These are phyloP conservation scores for Melanocharis versteri DNA, from an alignment of 2,113 vertebrate genomes.

Conservation along the genomic window DNA sequence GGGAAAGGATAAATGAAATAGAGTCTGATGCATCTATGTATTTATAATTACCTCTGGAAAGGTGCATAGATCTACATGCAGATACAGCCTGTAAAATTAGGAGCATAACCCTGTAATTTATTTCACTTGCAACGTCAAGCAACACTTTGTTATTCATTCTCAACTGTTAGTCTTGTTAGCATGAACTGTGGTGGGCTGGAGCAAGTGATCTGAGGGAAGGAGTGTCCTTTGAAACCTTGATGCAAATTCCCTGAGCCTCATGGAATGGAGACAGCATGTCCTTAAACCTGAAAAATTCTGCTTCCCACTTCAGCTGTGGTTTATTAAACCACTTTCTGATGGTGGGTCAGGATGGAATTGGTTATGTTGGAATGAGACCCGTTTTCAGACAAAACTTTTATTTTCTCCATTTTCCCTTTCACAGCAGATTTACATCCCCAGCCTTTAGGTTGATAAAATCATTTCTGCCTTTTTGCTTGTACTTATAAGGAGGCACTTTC, in stretches of 20 bases:
- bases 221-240: neutral
- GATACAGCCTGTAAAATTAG: neutral
- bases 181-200: neutral
- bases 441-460: neutral
- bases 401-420: slow-evolving; percentile 18
- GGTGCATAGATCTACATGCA: neutral
- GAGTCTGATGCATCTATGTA: neutral
- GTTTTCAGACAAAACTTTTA: neutral
- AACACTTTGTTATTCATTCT: neutral
- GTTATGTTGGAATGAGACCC: neutral
- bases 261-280: neutral
- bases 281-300: neutral
- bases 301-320: slow-evolving; percentile 12
- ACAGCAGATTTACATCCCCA: neutral
- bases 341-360: neutral
- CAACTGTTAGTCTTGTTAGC: neutral
- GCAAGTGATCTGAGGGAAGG: neutral
- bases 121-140: neutral
- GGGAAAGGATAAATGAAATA: neutral
- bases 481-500: neutral
- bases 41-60: neutral
- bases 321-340: slow-evolving; percentile 21
- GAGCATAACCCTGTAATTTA: neutral
- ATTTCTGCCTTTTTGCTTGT: neutral
- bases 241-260: neutral